Base-by-base conservation (phyloP, 1,140 invertebrate genomes). In the Aphelenchoides fujianensis region DNA sequence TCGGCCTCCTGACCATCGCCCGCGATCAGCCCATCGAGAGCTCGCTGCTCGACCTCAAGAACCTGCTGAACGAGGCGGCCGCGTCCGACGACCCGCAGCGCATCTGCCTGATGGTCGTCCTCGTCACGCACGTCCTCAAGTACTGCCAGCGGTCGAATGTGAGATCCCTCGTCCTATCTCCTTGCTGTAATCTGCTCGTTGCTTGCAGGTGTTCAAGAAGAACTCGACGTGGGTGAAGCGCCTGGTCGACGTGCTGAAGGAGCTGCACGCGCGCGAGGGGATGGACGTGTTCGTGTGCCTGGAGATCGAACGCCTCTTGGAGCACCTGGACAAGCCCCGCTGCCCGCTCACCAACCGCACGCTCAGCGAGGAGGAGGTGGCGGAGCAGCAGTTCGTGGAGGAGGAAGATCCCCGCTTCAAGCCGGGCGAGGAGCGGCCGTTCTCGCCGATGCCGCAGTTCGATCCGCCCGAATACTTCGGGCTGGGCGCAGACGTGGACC, bases 231-330 rank as follows among this genome's bases (percentile, higher is more conserved):
- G 55, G 55, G 55, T 59, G 5, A 30, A 27, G 28, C 55, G 55
- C 7, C 28, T 59, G 12, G 34, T 59, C 19, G 23, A 5, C 7
- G 5, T 19, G 5, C 34, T 59, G 55, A 59, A 59, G 7, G 55
- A 27, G 5, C 28, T 59, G 28, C 19, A 59, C 19, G 7, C 5
- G 7, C 12, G 5, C 23, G 5, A 7, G 7, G 5, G 5, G 34
- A 59, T 5, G 5, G 19, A 59, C 55, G 5, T 19, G 12, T 59
- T 7, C 55, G 19, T 59, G 12, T 59, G 5, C 19, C 23, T 59
- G 55, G 55, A 59, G 34, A 59, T 59, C 19, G 55, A 59, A 19
- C 55, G 55, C 55, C 34, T 7, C 23, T 59, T 48, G 41, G 41
- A 48, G 41, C 12, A 48, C 41, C 41, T 48, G 23, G 41, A 48